Evolutionary conservation across 30 jellyfish, hydroid and myxozoan genomes (phyloP).

Genomic region (Cassiopea xamachana): DNA sequence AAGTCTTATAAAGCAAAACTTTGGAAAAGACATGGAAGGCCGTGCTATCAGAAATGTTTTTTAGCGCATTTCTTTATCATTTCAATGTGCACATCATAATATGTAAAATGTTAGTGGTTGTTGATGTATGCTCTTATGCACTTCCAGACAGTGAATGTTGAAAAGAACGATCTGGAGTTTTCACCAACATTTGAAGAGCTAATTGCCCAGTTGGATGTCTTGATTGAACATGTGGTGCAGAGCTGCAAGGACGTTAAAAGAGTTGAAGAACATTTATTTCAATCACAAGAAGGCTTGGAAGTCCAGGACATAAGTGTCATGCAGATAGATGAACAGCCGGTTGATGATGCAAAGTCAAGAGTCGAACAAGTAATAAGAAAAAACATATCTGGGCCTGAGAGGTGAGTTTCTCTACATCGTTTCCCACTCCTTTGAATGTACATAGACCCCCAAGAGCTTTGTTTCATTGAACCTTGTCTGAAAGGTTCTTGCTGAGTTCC

Average conservation of each 20-base stretch:
- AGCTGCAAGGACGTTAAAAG: constrained; percentile 47
- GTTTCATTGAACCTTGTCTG: too few species aligned
- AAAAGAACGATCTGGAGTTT: constrained; percentile 39
- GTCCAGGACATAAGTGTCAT: constrained; percentile 44
- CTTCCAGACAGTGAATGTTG: constrained; percentile 1
- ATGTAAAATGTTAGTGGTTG: background rate
- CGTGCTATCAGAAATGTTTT: background rate
- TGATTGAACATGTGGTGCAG: constrained; percentile 41
- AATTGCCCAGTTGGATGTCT: constrained; percentile 24
- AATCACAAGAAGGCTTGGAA: constrained; percentile 50
- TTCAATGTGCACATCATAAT: background rate
- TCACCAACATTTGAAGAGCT: constrained; percentile 71
- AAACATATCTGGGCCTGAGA: constrained; percentile 67
- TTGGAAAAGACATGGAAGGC: background rate
- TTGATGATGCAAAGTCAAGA: constrained; percentile 31
- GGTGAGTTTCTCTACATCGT: constrained; percentile 9
- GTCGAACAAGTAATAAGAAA: constrained; percentile 44
- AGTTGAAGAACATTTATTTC: constrained; percentile 67
- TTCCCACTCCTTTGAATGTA: background rate
- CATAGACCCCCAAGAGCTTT: too few species aligned
- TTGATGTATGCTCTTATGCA: background rate
- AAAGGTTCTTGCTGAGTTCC: too few species aligned
- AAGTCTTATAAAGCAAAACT: background rate
- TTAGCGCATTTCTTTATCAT: too few species aligned
- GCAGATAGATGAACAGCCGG: constrained; percentile 62